Conservation (phyloP, 1,140 invertebrate species). For the Aphelenchoides besseyi region DNA sequence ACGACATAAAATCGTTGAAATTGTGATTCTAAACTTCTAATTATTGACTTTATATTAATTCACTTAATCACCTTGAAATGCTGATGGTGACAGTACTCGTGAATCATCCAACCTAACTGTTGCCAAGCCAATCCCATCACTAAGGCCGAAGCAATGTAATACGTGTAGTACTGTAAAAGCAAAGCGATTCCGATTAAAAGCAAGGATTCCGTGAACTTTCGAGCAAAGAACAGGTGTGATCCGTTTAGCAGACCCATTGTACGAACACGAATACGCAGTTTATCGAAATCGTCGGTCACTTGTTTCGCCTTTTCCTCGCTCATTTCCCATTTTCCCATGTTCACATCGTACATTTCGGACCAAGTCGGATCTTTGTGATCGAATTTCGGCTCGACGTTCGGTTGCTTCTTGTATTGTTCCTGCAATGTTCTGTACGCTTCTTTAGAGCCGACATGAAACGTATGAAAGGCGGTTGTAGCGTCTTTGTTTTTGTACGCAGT, state of each 20-base stretch:
- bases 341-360: slow-evolving; percentile 53
- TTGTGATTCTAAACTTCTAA: slow-evolving; percentile 33
- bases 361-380: slow-evolving; percentile 26
- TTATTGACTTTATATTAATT: background rate
- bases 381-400: slow-evolving; percentile 16
- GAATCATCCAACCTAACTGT: slow-evolving; percentile 58
- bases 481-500: slow-evolving; percentile 57
- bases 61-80: slow-evolving; percentile 46
- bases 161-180: slow-evolving; percentile 49
- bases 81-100: slow-evolving; percentile 60
- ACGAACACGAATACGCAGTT: slow-evolving; percentile 48
- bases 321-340: slow-evolving; percentile 55
- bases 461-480: slow-evolving; percentile 60
- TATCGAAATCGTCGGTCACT: slow-evolving; percentile 53
- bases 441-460: slow-evolving; percentile 59
- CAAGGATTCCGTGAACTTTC: slow-evolving; percentile 51
- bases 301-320: slow-evolving; percentile 43
- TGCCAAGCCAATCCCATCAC: slow-evolving; percentile 62
- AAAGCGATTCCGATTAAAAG: slow-evolving; percentile 50
- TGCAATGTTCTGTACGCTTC: slow-evolving; percentile 51
- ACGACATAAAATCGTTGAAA: slow-evolving; percentile 47
- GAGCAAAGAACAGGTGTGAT: slow-evolving; percentile 43
- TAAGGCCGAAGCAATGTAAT: slow-evolving; percentile 53
- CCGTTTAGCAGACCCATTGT: slow-evolving; percentile 49
- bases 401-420: slow-evolving; percentile 43